A percentile compares a stretch with the other conserved stretches of the same genome.
phyloP scores from a whole-genome alignment of 2,113 vertebrate genomes.

The Trichomycterus rosablanca region DNA sequence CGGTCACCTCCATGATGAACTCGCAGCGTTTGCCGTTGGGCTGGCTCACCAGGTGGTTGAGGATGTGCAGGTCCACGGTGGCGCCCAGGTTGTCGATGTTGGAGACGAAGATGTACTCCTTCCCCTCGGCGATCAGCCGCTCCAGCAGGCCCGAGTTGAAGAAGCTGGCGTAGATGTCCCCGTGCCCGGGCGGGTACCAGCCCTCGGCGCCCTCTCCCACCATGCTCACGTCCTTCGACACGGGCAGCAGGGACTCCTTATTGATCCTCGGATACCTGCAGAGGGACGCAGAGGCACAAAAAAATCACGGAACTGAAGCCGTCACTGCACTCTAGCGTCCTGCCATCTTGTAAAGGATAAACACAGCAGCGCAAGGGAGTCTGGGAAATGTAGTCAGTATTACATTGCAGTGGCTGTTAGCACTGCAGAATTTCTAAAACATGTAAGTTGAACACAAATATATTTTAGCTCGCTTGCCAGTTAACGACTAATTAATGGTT shows the following conservation, averaged over 20 bases:
- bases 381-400: too few species aligned
- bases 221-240: slow-evolving; percentile 78
- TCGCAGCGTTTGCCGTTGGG: slow-evolving; percentile 85
- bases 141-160: slow-evolving; percentile 82
- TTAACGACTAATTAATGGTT: too few species aligned
- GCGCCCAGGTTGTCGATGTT: slow-evolving; percentile 90
- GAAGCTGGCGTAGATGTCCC: slow-evolving; percentile 85
- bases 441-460: too few species aligned
- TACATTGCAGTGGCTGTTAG: too few species aligned
- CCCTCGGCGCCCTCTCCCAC: slow-evolving; percentile 79
- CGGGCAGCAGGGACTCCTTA: slow-evolving; percentile 84
- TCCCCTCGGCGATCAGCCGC: slow-evolving; percentile 76
- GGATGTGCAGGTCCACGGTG: slow-evolving; percentile 85
- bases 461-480: too few species aligned
- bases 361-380: too few species aligned
- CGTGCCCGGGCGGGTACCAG: slow-evolving; percentile 87
- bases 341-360: too few species aligned
- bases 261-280: slow-evolving; percentile 83
- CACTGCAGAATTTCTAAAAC: too few species aligned
- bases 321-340: too few species aligned
- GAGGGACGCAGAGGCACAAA: neutral
- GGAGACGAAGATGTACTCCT: slow-evolving; percentile 89
- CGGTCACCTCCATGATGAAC: slow-evolving; percentile 90
- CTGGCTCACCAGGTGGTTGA: slow-evolving; percentile 82
- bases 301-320: neutral